These are phyloP conservation scores for Pentalonia nigronervosa DNA, from an alignment of 1,140 invertebrate species.

Conservation along the genomic window DNA sequence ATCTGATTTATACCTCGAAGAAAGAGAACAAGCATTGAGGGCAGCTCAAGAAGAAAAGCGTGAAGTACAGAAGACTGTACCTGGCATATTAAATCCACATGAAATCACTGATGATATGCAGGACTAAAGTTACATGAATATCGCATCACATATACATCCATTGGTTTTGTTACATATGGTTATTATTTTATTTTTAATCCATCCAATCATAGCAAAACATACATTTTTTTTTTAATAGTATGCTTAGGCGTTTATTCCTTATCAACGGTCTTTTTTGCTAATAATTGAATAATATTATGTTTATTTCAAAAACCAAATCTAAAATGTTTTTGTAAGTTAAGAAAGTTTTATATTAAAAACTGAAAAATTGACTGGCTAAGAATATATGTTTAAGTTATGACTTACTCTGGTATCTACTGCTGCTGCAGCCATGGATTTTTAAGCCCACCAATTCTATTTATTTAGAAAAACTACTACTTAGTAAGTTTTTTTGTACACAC, in stretches of 20 bases:
- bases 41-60: constrained; percentile 93
- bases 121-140: constrained; percentile 70
- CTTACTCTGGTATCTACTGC: constrained; percentile 16
- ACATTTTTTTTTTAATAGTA: constrained; percentile 39
- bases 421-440: background rate
- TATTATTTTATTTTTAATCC: constrained; percentile 46
- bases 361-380: constrained; percentile 42
- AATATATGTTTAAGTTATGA: constrained; percentile 35
- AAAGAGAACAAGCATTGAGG: constrained; percentile 86
- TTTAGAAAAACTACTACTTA: constrained; percentile 44
- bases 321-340: constrained; percentile 25
- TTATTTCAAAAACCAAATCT: constrained; percentile 7
- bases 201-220: constrained; percentile 37
- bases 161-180: constrained; percentile 46
- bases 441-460: constrained; percentile 51
- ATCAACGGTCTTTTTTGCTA: constrained; percentile 38
- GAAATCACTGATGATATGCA: constrained; percentile 98
- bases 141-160: constrained; percentile 25
- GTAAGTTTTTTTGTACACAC: constrained; percentile 52
- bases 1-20: constrained; percentile 95
- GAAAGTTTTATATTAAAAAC: constrained; percentile 33
- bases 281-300: constrained; percentile 21
- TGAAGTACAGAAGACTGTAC: constrained; percentile 89
- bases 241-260: constrained; percentile 24
- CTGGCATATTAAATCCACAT: constrained; percentile 96